Base-by-base conservation (phyloP, 2,113 vertebrate species). In the Leptocoma aspasia region DNA sequence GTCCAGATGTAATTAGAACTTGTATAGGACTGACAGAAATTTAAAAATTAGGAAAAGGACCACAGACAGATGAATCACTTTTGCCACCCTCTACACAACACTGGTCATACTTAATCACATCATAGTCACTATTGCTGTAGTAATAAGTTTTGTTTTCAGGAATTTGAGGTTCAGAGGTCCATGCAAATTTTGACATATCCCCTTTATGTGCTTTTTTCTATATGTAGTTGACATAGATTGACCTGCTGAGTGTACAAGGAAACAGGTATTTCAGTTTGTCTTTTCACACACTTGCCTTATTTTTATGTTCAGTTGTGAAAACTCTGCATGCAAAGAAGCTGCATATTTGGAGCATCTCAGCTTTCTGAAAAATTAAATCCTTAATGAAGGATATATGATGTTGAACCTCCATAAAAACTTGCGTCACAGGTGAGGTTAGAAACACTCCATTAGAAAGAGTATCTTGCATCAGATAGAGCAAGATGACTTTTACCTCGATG, bases 301-400 rank as follows among this genome's bases (percentile, higher is more conserved):
- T 63, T 83, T 4, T 57, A 76, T 6, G 28, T 45, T 78, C 77
- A 42, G 30, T 5, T 72, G 22, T 42, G 49, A 72, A 72, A 88
- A 86, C 61, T 70, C 60, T 26, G 76, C 49, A 49, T 60, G 69
- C 86, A 90, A 95, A 91, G 49, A 66, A 90, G 72, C 42, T 31
- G 20, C 35, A 19, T 21, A 21, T 76, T 86, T 52, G 56, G 31
- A 94, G 65, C 50, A 86, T 30, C 69, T 76, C 64, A 83, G 13
- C 64, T 82, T 95, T 39, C 83, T 92, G 71, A 96, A 85, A 94
- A 96, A 89, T 26, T 0, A 78, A 90, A 78, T 70, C 79, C 57
- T 69, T 57, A 73, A 75, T 6, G 59, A 70, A 73, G 23, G 79
- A 56, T 75, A 59, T 8, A n/a, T n/a, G 49, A 92, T 35, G 70